Percentiles rank a stretch among this genome's conserved stretches.
These are phyloP conservation scores for Labroides dimidiatus DNA, from an alignment of 2,797 vertebrate genomes.

Conservation along the genomic window DNA sequence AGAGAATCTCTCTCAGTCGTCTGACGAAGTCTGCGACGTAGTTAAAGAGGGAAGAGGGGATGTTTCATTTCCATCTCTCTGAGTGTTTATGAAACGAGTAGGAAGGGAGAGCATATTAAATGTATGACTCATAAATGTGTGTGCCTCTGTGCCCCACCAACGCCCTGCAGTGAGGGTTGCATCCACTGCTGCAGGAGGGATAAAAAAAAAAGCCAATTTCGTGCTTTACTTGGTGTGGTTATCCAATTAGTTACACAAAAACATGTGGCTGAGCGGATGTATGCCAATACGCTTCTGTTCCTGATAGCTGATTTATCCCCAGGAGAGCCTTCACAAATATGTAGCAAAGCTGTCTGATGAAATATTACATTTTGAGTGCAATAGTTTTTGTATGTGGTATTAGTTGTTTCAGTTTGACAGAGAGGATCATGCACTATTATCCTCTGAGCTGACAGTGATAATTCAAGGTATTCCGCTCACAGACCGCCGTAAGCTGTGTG, in stretches of 20 bases:
- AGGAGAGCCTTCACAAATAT: conserved; percentile 61
- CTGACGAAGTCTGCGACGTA: conserved; percentile 50
- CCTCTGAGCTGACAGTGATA: conserved; percentile 66
- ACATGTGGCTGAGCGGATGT: conserved; percentile 76
- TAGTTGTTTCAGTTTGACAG: conserved; percentile 59
- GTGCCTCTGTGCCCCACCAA: conserved; percentile 76
- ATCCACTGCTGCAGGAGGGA: conserved; percentile 75
- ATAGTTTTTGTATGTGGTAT: conserved; percentile 66
- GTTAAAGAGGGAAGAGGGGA: conserved; percentile 49
- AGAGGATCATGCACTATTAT: conserved; percentile 62
- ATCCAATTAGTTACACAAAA: conserved; percentile 85
- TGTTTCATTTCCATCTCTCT: conserved; percentile 70
- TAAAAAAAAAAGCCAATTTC: conserved; percentile 77
- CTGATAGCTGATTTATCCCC: conserved; percentile 73
- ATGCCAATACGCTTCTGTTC: conserved; percentile 77
- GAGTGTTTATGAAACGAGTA: conserved; percentile 79
- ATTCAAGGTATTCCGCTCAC: conserved; percentile 60
- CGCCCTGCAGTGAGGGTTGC: conserved; percentile 77
- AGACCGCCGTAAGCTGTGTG: conserved; percentile 46
- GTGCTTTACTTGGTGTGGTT: conserved; percentile 83
- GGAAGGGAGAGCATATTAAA: conserved; percentile 81
- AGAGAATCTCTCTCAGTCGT: conserved; percentile 53
- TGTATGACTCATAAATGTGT: conserved; percentile 85
- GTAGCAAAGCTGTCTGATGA: conserved; percentile 76
- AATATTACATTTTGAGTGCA: conserved; percentile 75